Evolutionary conservation across 2,888 invertebrate species (phyloP).

Genomic region (Patella caerulea): DNA sequence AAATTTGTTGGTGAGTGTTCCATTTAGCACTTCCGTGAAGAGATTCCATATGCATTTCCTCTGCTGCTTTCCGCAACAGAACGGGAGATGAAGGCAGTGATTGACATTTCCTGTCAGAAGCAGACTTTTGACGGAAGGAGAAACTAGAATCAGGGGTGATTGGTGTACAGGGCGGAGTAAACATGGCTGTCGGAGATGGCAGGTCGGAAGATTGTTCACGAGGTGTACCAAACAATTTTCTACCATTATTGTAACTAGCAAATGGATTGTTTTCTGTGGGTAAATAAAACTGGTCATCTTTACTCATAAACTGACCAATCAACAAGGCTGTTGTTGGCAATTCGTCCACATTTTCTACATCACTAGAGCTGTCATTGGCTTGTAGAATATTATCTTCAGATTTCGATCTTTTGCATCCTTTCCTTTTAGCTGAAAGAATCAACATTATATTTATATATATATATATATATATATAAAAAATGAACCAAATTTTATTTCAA

Average conservation of each 20-base stretch:
- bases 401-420: slow-evolving; percentile 54
- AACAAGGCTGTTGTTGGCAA: not conserved
- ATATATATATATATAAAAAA: too few relatives aligned
- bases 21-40: slow-evolving; percentile 56
- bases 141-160: slow-evolving; percentile 23
- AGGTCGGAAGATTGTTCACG: slow-evolving; percentile 73
- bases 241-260: slow-evolving; percentile 61
- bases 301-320: slow-evolving; percentile 80
- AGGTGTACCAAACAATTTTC: slow-evolving; percentile 52
- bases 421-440: slow-evolving; percentile 17
- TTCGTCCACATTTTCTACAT: slow-evolving; percentile 25
- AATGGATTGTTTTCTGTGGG: slow-evolving; percentile 65
- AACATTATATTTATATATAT: not conserved
- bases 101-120: slow-evolving; percentile 53
- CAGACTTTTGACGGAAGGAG: not conserved
- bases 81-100: slow-evolving; percentile 67
- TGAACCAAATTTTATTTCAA: too few relatives aligned
- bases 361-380: slow-evolving; percentile 41
- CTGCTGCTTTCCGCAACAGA: slow-evolving; percentile 59
- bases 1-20: slow-evolving; percentile 27
- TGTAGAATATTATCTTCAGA: slow-evolving; percentile 66
- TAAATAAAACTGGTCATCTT: slow-evolving; percentile 70
- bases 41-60: slow-evolving; percentile 59
- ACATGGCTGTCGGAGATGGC: slow-evolving; percentile 76
- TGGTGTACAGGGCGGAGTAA: slow-evolving; percentile 65